Base-by-base conservation (phyloP, 2,888 invertebrate genomes). In the Dryobota labecula region DNA sequence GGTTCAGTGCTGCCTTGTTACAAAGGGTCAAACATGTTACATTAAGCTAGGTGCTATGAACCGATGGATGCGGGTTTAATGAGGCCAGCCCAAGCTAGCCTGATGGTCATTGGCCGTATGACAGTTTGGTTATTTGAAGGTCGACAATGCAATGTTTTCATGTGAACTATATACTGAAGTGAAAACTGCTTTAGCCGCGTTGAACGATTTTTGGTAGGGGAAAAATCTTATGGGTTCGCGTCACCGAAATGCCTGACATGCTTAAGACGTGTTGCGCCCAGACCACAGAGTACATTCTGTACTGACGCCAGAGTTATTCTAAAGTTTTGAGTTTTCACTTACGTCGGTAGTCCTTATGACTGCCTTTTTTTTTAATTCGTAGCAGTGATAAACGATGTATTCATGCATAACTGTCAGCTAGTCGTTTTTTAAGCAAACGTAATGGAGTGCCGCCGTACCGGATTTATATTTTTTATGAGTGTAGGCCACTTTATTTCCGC, bases 371-470 rank as follows among this genome's bases (percentile, higher is more conserved):
- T 68, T 61, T 33, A 36, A 30, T 43, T 69, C 47, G 24, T n/a
- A 15, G 24, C 49, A 33, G 9, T 71, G 41, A 74, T 75, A 47
- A 75, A 76, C 61, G 57, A 41, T 68, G 67, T 70, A 43, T 66
- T 67, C 63, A 68, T 81, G 57, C n/a, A n/a, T 73, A 68, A 60
- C 65, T 68, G 78, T 60, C 60, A 60, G 60, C 20, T 64, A 53
- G 49, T 43, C 64, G 68, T 70, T 73, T 63, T 43, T 77, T 80
- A 66, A 70, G 27, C 63, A 64, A 69, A 72, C 65, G 51, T 69
- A 77, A 69, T 69, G 30, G 45, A 76, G 66, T 69, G 51, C 41
- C 62, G 38, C 20, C 64, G 53, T 49, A 54, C 65, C n/a, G n/a
- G n/a, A n/a, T n/a, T n/a, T n/a, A n/a, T n/a, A n/a, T n/a, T n/a